Conservation (phyloP, 2,797 vertebrate species). For the Erpetoichthys calabaricus region DNA sequence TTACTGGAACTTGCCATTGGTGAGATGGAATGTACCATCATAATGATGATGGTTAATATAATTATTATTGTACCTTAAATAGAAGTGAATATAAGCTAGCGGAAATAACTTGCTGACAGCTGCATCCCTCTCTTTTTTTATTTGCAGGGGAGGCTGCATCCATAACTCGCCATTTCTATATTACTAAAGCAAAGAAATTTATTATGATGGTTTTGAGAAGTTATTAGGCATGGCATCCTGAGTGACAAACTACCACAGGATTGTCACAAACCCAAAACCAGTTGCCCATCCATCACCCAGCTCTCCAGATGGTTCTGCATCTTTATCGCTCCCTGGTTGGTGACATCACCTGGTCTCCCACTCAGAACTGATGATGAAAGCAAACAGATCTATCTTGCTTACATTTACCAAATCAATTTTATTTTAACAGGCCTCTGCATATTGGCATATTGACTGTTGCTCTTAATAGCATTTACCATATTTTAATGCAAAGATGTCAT, state of each 20-base stretch:
- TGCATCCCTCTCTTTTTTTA: constrained; percentile 56
- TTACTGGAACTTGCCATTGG: too few species aligned
- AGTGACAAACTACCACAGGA: constrained; percentile 81
- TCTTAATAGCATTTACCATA: constrained; percentile 91
- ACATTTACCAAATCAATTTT: constrained; percentile 99
- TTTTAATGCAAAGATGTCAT: constrained; percentile 95
- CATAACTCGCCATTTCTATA: constrained; percentile 92
- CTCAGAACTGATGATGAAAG: constrained; percentile 98
- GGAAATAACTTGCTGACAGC: constrained; percentile 56
- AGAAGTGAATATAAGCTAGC: neutral
- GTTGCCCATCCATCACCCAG: constrained; percentile 71
- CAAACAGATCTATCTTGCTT: constrained; percentile 98
- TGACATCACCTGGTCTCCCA: constrained; percentile 89
- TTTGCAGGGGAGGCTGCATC: constrained; percentile 77
- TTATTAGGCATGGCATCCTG: constrained; percentile 74
- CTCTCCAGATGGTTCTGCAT: constrained; percentile 79
- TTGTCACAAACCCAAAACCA: constrained; percentile 71
- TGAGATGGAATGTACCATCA: too few species aligned
- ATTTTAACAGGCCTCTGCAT: constrained; percentile 89
- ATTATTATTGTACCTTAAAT: neutral
- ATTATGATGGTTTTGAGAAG: constrained; percentile 86
- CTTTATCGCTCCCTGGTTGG: constrained; percentile 89
- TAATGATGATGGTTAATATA: too few species aligned
- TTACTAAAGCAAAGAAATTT: constrained; percentile 93
- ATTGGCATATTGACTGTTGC: constrained; percentile 97